Evolutionary conservation across 2,797 vertebrate genomes (phyloP).

Genomic region (Halcyon leucocephala): DNA sequence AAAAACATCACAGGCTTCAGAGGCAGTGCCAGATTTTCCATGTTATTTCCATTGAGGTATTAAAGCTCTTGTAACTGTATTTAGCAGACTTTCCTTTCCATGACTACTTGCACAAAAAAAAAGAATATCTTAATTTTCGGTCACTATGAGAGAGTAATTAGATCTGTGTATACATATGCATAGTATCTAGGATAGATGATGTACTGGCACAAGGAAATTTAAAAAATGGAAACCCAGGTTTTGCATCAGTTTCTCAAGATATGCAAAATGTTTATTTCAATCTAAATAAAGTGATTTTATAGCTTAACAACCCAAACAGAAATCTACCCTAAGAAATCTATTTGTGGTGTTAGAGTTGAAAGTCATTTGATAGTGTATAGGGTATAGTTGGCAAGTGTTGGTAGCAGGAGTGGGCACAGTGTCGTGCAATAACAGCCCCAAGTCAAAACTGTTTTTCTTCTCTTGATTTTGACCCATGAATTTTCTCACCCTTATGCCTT

Average conservation of each 20-base stretch:
- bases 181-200: background rate
- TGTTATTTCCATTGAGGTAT: background rate
- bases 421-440: fast-evolving
- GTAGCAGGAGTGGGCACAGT: fast-evolving
- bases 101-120: fast-evolving
- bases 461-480: background rate
- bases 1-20: background rate
- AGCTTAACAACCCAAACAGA: background rate
- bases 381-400: background rate
- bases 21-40: background rate
- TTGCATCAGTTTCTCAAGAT: background rate
- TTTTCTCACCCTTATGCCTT: background rate
- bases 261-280: background rate
- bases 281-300: background rate
- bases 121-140: background rate
- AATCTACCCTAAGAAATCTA: background rate
- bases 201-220: background rate
- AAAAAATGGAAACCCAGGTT: background rate
- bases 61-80: background rate
- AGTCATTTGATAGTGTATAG: background rate
- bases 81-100: background rate
- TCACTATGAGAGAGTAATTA: background rate
- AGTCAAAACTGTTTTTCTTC: background rate
- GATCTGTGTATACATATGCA: background rate
- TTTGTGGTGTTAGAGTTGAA: background rate